These are phyloP conservation scores for Hypsopygia costalis DNA, from an alignment of 2,888 invertebrate species.

Conservation along the genomic window DNA sequence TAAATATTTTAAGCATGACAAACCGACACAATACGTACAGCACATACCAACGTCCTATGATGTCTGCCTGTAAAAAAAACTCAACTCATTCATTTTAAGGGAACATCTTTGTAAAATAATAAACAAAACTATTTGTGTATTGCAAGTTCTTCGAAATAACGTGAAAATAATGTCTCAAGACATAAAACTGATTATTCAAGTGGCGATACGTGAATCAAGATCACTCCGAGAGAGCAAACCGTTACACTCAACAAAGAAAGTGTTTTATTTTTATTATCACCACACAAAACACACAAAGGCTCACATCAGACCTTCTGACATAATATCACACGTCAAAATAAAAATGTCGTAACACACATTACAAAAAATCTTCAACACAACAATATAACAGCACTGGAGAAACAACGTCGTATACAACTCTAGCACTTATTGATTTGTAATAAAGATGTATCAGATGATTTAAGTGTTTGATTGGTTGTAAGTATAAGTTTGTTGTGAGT, in stretches of 20 bases:
- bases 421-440: constrained; percentile 21
- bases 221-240: constrained; percentile 25
- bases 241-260: constrained; percentile 51
- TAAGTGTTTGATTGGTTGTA: constrained; percentile 11
- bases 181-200: constrained; percentile 11
- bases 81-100: too few relatives aligned
- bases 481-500: constrained; percentile 20
- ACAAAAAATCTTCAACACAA: constrained; percentile 50
- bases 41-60: too few relatives aligned
- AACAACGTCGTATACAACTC: constrained; percentile 16
- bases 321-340: constrained; percentile 63
- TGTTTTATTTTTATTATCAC: constrained; percentile 52
- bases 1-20: too few relatives aligned
- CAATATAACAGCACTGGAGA: constrained; percentile 29
- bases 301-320: constrained; percentile 54
- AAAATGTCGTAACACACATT: constrained; percentile 45
- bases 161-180: too few relatives aligned
- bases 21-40: too few relatives aligned
- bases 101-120: not conserved
- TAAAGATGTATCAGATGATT: constrained; percentile 26
- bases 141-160: constrained; percentile 3
- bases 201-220: constrained; percentile 16
- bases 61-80: too few relatives aligned
- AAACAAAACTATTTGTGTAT: not conserved
- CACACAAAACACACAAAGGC: constrained; percentile 41